Conservation (phyloP, 2,113 vertebrate genomes). For the Scolopax mira region DNA sequence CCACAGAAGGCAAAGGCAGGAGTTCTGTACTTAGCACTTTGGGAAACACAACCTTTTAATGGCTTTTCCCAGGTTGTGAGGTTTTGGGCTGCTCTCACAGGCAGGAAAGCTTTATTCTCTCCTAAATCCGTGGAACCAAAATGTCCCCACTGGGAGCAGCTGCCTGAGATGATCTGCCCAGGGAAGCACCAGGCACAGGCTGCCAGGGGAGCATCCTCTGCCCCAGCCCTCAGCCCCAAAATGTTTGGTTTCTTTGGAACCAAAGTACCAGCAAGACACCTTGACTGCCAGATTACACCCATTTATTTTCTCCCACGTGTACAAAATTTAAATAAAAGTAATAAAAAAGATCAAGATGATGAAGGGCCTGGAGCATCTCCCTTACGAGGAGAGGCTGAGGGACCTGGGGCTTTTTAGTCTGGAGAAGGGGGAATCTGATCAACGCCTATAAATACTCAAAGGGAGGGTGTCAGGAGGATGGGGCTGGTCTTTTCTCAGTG, state of each 20-base stretch:
- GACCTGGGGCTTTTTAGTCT: no score
- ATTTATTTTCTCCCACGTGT: neutral
- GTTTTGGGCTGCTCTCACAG: neutral
- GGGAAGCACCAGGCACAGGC: fast-evolving
- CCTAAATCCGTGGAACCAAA: neutral
- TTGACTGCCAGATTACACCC: neutral
- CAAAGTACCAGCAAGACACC: neutral
- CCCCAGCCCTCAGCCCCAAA: no score
- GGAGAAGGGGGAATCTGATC: no score
- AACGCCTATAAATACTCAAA: no score
- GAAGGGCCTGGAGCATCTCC: no score
- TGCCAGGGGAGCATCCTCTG: neutral
- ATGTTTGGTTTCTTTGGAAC: fast-evolving
- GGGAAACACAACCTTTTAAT: neutral
- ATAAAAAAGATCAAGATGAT: neutral
- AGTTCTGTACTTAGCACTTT: neutral
- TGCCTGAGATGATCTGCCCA: fast-evolving
- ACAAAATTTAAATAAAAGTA: neutral
- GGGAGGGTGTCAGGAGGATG: no score
- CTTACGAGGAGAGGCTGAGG: no score
- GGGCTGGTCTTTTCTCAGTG: no score
- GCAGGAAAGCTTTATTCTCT: neutral
- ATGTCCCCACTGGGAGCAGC: neutral
- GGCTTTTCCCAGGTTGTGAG: neutral
- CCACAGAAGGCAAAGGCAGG: neutral